Evolutionary conservation across 2,888 invertebrate genomes (phyloP), one percentile per base, ranked within the genome.

Genomic region (Agelastica alni): DNA sequence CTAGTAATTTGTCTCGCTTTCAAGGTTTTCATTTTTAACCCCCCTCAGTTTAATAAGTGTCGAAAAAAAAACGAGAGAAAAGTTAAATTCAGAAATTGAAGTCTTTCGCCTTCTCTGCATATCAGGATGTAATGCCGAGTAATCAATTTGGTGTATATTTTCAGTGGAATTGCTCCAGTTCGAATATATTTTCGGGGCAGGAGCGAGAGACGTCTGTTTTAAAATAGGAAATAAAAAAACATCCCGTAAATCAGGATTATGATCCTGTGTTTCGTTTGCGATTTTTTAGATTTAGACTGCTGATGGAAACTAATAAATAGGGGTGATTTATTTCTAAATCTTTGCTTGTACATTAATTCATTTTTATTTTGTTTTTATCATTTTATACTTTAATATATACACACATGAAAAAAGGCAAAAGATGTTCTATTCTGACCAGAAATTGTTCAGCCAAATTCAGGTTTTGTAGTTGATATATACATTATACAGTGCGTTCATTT

Each of bases 81-180:
- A 3, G 7, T 36, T 36, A 36, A 16, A 16, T 4, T 14, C 14
- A 36, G 16, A 16, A 34, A 34, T 7, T 16, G 14, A 17, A 36
- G 14, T 36, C 16, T 36, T 36, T 4, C 16, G 34, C n/a, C 9
- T 7, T 16, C 34, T 36, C 16, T 16, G 14, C 34, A 16, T 36
- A 36, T 36, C 14, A 36, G 6, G 16, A 16, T 16, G 34, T 36
- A 36, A 36, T 14, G 16, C 34, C 2, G 13, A 36, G 34, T 36
- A 36, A 36, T 36, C 34, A 36, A 16, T 36, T 36, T 9, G 14
- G 34, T 36, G 34, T 36, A 36, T 12, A 36, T 36, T 14, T 36
- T 36, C 34, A 36, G 32, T 13, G 13, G 13, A 36, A 36, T 36
- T 7, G 14, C 14, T 36, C 34, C 13, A 36, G 7, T 36, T 16